Conservation (phyloP, 2,113 vertebrate species). For the Nothocercus julius region DNA sequence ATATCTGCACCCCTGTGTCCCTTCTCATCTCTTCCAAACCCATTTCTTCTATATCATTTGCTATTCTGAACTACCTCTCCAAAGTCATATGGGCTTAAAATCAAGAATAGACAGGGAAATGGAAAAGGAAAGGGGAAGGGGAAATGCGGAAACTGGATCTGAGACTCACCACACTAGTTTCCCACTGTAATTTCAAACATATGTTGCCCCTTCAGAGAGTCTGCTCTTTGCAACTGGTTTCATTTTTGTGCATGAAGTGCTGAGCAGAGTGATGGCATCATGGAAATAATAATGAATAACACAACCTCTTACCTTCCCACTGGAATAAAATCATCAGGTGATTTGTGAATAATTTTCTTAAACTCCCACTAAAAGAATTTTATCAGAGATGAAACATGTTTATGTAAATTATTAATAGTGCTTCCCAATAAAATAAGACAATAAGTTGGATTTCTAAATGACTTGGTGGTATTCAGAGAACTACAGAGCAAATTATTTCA, state of each 20-base stretch:
- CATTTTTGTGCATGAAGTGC: background rate
- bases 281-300: constrained; percentile 33
- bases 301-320: background rate
- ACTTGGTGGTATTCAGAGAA: background rate
- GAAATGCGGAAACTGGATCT: background rate
- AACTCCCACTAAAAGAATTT: background rate
- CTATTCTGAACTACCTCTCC: background rate
- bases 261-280: background rate
- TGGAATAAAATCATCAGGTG: background rate
- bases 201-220: background rate
- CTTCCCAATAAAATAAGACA: constrained; percentile 32
- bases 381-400: background rate
- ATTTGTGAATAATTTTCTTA: constrained; percentile 39
- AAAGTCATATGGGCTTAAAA: background rate
- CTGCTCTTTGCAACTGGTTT: background rate
- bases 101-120: background rate
- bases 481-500: constrained; percentile 7
- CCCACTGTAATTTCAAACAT: background rate
- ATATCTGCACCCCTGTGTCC: background rate
- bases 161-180: background rate
- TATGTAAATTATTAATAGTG: constrained; percentile 6
- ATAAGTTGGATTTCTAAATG: background rate
- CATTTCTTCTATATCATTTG: background rate
- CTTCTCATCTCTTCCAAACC: background rate
- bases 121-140: background rate